Base-by-base conservation (phyloP, 1,140 invertebrate species). In the Melitaea cinxia region DNA sequence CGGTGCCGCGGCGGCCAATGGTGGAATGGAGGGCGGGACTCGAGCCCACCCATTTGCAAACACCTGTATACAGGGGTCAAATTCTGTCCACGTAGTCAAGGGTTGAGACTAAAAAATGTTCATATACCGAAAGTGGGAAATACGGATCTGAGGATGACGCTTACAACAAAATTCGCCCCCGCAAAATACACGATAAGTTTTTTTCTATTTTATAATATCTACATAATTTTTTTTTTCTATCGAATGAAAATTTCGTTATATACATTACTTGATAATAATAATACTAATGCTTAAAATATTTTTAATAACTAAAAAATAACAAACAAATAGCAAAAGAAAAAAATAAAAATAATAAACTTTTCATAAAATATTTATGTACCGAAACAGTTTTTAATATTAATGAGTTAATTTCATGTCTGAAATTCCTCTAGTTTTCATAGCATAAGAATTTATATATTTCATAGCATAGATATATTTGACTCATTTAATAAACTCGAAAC, bases 21-120 rank as follows among this genome's bases (percentile, higher is more conserved):
- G 75, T 77, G 72, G 72, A 58, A n/a, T 72, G 74, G 73, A 74
- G 75, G 80, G 76, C 77, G 78, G 76, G 73, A 23, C 73, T 63
- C 64, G 62, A 57, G 68, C 78, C 75, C 80, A 73, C 80, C 83
- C 83, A 80, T 68, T 60, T 65, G 66, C 70, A 73, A 47, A 47
- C 70, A 69, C 65, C 68, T 73, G 75, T 80, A 58, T 70, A 67
- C 58, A 54, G 71, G 77, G 71, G 53, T 73, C 75, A 54, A 62
- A 68, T 42, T 39, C 65, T 61, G 37, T 47, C 50, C 59, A 49
- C 54, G 57, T 69, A 71, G 26, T 72, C 70, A 75, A 75, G 85
- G 85, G 82, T 83, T 82, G 78, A 57, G 57, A 73, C 42, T 47
- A 10, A 19, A 23, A 12, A 47, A 76, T 77, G 77, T 73, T 69